Percentiles rank a stretch among this genome's conserved stretches.
These are phyloP conservation scores for Trachurus trachurus DNA, from an alignment of 2,797 vertebrate genomes.

Conservation along the genomic window DNA sequence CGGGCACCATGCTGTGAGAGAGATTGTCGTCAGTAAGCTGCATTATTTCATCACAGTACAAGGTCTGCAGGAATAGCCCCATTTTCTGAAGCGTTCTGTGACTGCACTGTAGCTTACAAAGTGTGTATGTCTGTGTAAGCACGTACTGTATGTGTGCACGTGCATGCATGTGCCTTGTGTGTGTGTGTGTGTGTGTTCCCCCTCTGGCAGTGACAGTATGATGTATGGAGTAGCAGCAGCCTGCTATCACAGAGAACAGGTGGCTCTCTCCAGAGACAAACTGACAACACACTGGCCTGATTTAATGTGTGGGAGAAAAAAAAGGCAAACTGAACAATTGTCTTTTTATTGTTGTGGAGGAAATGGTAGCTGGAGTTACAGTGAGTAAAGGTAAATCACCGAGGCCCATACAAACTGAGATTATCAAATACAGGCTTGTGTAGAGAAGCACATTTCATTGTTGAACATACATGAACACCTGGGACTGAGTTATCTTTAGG, in stretches of 20 bases:
- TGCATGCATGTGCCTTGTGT: neutral
- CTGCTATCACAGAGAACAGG: constrained; percentile 77
- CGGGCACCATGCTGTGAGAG: constrained; percentile 17
- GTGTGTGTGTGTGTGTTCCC: constrained; percentile 6
- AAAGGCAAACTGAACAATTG: constrained; percentile 48
- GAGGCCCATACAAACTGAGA: neutral
- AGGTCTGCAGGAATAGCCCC: constrained; percentile 14
- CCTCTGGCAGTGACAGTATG: constrained; percentile 71
- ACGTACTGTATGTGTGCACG: too few species aligned
- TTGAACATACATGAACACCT: neutral
- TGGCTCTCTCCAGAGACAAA: constrained; percentile 70
- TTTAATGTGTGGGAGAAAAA: constrained; percentile 58
- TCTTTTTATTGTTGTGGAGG: constrained; percentile 45
- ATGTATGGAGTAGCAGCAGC: constrained; percentile 72
- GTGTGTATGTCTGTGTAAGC: too few species aligned
- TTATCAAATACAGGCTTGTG: neutral
- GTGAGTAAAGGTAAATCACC: constrained; percentile 6
- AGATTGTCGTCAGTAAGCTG: constrained; percentile 38
- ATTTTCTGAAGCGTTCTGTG: constrained; percentile 48
- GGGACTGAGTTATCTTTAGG: neutral
- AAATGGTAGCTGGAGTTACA: constrained; percentile 25
- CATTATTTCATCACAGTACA: constrained; percentile 44
- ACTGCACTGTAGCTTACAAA: neutral
- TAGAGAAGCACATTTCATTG: neutral
- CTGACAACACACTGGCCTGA: constrained; percentile 63